Evolutionary conservation across 30 jellyfish, hydroid and myxozoan species (phyloP).

Genomic region (Mastigias papua): DNA sequence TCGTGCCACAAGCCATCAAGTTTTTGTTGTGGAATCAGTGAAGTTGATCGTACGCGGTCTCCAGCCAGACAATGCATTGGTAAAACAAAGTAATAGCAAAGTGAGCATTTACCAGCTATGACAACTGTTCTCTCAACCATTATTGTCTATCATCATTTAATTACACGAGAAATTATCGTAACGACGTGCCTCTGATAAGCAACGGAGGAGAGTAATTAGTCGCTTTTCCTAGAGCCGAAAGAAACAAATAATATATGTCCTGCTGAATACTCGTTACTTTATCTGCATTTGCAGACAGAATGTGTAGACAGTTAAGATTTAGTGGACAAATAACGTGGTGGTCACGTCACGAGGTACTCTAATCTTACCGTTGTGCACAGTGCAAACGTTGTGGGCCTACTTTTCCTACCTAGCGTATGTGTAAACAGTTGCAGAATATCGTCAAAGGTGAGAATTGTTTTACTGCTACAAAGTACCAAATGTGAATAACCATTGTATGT

Average conservation of each 20-base stretch:
- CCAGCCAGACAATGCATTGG: neutral
- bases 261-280: neutral
- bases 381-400: neutral
- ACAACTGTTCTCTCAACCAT: neutral
- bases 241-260: neutral
- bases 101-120: neutral
- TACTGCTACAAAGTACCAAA: neutral
- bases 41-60: neutral
- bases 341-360: conserved; percentile 15
- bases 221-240: no score
- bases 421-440: neutral
- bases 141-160: neutral
- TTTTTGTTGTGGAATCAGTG: neutral
- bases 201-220: neutral
- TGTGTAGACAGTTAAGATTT: neutral
- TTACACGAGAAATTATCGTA: neutral
- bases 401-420: neutral
- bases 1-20: no score
- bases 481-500: no score
- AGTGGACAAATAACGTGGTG: neutral
- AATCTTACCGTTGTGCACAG: neutral
- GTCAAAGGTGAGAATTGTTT: neutral
- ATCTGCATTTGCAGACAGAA: neutral
- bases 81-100: neutral
- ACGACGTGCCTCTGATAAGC: neutral